These are phyloP conservation scores for Cybosia mesomella DNA, from an alignment of 2,888 invertebrate genomes.

Conservation along the genomic window DNA sequence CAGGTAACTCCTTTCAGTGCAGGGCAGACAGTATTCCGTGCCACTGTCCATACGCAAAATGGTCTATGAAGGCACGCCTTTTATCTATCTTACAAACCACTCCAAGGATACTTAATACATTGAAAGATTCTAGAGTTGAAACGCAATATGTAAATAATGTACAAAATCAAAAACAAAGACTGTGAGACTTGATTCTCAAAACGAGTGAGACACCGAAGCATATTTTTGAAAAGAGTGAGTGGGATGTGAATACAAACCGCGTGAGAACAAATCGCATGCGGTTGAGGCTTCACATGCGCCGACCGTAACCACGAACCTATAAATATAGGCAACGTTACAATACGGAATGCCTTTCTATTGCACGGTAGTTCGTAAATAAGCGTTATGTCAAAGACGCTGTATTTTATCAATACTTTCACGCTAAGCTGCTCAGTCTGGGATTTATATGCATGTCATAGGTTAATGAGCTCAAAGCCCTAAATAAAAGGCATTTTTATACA, in stretches of 20 bases:
- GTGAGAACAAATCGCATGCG: slow-evolving; percentile 77
- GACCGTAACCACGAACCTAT: slow-evolving; percentile 63
- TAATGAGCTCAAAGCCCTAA: slow-evolving; percentile 42
- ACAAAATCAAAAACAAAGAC: slow-evolving; percentile 61
- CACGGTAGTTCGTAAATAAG: slow-evolving; percentile 65
- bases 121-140: slow-evolving; percentile 35
- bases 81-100: background rate
- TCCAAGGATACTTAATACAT: slow-evolving; percentile 14
- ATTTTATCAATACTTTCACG: slow-evolving; percentile 53
- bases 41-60: background rate
- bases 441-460: slow-evolving; percentile 50
- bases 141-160: slow-evolving; percentile 58
- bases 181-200: slow-evolving; percentile 56
- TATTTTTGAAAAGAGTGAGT: slow-evolving; percentile 55
- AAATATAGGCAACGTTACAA: slow-evolving; percentile 64
- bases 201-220: slow-evolving; percentile 59
- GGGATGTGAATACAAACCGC: slow-evolving; percentile 70
- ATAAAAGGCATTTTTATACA: slow-evolving; percentile 32
- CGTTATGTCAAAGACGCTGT: slow-evolving; percentile 58
- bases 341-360: slow-evolving; percentile 64
- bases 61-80: background rate
- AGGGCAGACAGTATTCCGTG: background rate
- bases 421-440: slow-evolving; percentile 45
- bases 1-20: background rate
- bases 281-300: slow-evolving; percentile 68